Conservation (phyloP, 2,113 vertebrate genomes). For the Protomyctophum bolini region DNA sequence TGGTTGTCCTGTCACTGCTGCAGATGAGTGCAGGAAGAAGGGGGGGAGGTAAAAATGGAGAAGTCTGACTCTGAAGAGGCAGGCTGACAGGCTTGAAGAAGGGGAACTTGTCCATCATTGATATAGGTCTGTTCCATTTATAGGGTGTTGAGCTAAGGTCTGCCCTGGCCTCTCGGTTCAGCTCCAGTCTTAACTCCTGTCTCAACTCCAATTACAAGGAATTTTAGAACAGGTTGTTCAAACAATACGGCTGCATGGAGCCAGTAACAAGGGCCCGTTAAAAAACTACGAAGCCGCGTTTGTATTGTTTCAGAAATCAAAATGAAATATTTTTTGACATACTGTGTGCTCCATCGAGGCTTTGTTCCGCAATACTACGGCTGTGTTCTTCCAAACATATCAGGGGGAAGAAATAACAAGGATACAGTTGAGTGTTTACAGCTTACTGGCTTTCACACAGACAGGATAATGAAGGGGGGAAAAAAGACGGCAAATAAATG, state of each 20-base stretch:
- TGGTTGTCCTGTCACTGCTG: conserved; percentile 79
- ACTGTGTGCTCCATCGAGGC: not conserved
- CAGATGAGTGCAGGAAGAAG: conserved; percentile 23
- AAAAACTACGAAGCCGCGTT: not conserved
- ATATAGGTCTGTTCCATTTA: not conserved
- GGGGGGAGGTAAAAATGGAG: not conserved
- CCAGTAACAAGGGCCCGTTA: too few relatives aligned
- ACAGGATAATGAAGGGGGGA: too few relatives aligned
- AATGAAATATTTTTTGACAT: conserved; percentile 4
- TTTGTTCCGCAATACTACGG: too few relatives aligned
- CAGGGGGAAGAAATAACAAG: too few relatives aligned
- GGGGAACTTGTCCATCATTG: not conserved
- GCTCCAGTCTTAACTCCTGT: too few relatives aligned
- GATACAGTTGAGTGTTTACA: too few relatives aligned
- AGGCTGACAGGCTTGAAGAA: not conserved
- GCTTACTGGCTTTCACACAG: not conserved
- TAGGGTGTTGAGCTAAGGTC: too few relatives aligned
- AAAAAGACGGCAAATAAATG: conserved; percentile 17
- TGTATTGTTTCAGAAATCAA: not conserved
- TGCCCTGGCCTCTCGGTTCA: too few relatives aligned
- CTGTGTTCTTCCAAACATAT: too few relatives aligned
- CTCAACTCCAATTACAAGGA: too few relatives aligned
- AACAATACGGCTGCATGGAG: too few relatives aligned
- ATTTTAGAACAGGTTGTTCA: too few relatives aligned
- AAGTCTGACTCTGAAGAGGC: not conserved